Evolutionary conservation across 1,140 invertebrate genomes (phyloP).

Genomic region (Thereuonema tuberculata): DNA sequence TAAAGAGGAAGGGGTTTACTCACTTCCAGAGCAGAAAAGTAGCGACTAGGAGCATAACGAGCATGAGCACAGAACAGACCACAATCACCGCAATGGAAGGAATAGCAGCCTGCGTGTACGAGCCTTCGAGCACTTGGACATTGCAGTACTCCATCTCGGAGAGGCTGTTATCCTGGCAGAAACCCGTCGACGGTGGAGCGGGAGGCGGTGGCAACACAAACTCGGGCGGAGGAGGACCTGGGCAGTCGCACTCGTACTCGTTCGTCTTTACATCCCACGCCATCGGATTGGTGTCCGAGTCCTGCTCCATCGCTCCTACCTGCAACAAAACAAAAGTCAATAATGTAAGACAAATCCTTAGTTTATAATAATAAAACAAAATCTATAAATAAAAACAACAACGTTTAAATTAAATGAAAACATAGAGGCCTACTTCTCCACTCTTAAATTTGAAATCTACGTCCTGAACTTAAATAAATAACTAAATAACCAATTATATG

Average conservation of each 20-base stretch:
- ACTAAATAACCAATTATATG: too few relatives aligned
- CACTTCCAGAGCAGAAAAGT: conserved; percentile 19
- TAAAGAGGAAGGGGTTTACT: conserved; percentile 8
- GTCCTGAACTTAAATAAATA: too few relatives aligned
- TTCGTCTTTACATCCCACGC: background rate
- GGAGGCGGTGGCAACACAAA: conserved; percentile 5
- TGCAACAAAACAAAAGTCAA: background rate
- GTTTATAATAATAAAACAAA: too few relatives aligned
- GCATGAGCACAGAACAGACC: conserved; percentile 15
- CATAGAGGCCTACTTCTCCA: too few relatives aligned
- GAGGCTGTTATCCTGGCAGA: background rate
- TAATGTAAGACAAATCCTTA: too few relatives aligned
- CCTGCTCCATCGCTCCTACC: background rate
- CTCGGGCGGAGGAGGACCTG: conserved; percentile 4
- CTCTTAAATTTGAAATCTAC: too few relatives aligned
- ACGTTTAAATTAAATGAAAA: too few relatives aligned
- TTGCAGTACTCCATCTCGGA: conserved; percentile 17
- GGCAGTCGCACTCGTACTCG: conserved; percentile 7
- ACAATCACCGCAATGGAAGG: conserved; percentile 18
- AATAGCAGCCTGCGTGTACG: conserved; percentile 17
- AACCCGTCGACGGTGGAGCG: background rate
- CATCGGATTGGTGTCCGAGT: background rate
- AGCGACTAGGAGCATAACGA: conserved; percentile 17
- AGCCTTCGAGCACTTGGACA: conserved; percentile 16
- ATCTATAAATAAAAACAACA: too few relatives aligned